Conservation (phyloP, 2,888 invertebrate genomes). For the Lepeophtheirus nordmannii region DNA sequence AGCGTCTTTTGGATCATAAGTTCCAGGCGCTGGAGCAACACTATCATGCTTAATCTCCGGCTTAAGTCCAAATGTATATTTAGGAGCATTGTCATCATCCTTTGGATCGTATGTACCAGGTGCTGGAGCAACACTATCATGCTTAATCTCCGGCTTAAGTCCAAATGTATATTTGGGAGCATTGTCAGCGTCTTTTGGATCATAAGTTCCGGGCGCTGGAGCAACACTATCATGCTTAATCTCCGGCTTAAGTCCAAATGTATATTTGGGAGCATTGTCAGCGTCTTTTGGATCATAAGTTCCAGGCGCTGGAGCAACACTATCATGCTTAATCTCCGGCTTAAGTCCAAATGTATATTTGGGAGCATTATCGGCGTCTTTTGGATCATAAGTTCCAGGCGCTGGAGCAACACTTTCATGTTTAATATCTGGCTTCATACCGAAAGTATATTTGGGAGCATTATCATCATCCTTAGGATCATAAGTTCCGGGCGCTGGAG, state of each 20-base stretch:
- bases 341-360: conserved; percentile 19
- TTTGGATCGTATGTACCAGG: conserved; percentile 15
- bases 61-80: conserved; percentile 14
- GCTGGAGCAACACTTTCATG: conserved; percentile 10
- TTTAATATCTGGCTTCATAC: conserved; percentile 13
- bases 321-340: conserved; percentile 4
- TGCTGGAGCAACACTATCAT: conserved; percentile 12
- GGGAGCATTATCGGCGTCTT: not conserved
- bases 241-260: conserved; percentile 12
- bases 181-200: conserved; percentile 6
- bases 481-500: conserved; percentile 16
- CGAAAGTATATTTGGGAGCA: conserved; percentile 4
- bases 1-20: conserved; percentile 58
- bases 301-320: not conserved
- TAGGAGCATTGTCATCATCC: not conserved
- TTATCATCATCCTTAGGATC: conserved; percentile 39
- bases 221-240: not conserved
- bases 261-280: not conserved
- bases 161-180: conserved; percentile 14
- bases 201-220: conserved; percentile 23
- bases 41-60: conserved; percentile 31
- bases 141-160: conserved; percentile 14
- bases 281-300: not conserved
- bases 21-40: conserved; percentile 68
- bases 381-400: conserved; percentile 17